Base-by-base conservation (phyloP, 2,888 invertebrate genomes). In the Polymixis flavicincta region DNA sequence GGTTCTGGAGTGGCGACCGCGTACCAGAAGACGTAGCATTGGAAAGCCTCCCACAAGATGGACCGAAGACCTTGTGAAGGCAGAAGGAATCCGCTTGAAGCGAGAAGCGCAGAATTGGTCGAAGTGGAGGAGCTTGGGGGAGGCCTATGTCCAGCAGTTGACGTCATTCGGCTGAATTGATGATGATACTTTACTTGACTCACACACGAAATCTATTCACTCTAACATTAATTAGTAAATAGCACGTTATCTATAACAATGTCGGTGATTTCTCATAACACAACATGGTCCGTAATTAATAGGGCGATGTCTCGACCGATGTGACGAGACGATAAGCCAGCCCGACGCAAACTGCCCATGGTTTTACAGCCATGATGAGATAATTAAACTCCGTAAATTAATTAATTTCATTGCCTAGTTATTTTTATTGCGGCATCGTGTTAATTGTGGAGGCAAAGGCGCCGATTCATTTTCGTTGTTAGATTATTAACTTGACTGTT, bases 341-440 rank as follows among this genome's bases (percentile, higher is more conserved):
- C 48, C 90, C 76, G 85, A 90, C 90, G 92, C 92, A 91, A 94
- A 94, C 91, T 94, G 92, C 92, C 92, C 93, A 91, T 91, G 90
- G 91, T 92, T 92, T 91, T 90, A 92, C 92, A 89, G 91, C 91
- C 89, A 90, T 94, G 95, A 96, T 94, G 95, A 95, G 95, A 94
- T 95, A 95, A 96, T 96, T 95, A 96, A 94, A 93, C 91, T 92
- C 92, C 90, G 92, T 94, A 95, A 94, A 95, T 95, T 95, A 95
- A 96, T 95, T 95, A 94, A 92, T 93, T 93, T 92, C 92, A 89
- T 90, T 92, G 91, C 87, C 93, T 93, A 93, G 92, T 93, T 93
- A 92, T 91, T 94, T 94, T 94, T 93, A 93, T 92, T 91, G 93
- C 90, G 89, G 90, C 92, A 92, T 92, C 92, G 92, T 91, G 91